Percentiles rank a stretch among this genome's conserved stretches.
Conservation (phyloP, 2,888 invertebrate genomes). For the Thumatha senex region DNA sequence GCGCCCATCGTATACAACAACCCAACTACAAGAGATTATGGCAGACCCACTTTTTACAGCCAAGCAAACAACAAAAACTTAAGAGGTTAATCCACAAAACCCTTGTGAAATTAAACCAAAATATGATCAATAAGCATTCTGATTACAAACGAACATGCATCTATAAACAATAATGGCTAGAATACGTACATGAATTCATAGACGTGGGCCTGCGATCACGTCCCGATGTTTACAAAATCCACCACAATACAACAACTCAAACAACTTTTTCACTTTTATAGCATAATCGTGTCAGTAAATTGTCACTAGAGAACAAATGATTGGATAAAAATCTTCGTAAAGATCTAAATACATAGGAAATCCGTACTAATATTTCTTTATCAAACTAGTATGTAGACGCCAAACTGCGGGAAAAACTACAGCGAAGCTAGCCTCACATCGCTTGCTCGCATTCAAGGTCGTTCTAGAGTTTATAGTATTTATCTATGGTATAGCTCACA, state of each 20-base stretch:
- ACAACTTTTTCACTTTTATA: slow-evolving; percentile 63
- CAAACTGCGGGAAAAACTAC: slow-evolving; percentile 83
- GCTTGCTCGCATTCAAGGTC: slow-evolving; percentile 61
- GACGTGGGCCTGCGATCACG: slow-evolving; percentile 79
- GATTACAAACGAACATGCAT: slow-evolving; percentile 45
- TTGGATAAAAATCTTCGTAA: slow-evolving; percentile 48
- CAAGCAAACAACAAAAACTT: slow-evolving; percentile 55
- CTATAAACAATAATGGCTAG: slow-evolving; percentile 59
- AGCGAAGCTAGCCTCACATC: slow-evolving; percentile 67
- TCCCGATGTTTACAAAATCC: slow-evolving; percentile 80
- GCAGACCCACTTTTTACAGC: slow-evolving; percentile 50
- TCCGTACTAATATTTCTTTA: slow-evolving; percentile 62
- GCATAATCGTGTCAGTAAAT: slow-evolving; percentile 64
- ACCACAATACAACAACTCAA: slow-evolving; percentile 62
- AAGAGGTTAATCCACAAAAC: slow-evolving; percentile 58
- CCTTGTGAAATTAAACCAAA: slow-evolving; percentile 36
- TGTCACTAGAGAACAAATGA: slow-evolving; percentile 60
- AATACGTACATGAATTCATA: slow-evolving; percentile 82
- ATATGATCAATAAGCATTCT: slow-evolving; percentile 36
- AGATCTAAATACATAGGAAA: slow-evolving; percentile 77
- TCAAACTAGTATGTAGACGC: slow-evolving; percentile 73
- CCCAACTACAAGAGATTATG: slow-evolving; percentile 44
- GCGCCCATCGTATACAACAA: slow-evolving; percentile 50
- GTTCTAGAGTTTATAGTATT: slow-evolving; percentile 51
- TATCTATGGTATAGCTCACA: slow-evolving; percentile 32